Conservation (phyloP, 2,888 invertebrate genomes). For the Dolichopus griseipennis region DNA sequence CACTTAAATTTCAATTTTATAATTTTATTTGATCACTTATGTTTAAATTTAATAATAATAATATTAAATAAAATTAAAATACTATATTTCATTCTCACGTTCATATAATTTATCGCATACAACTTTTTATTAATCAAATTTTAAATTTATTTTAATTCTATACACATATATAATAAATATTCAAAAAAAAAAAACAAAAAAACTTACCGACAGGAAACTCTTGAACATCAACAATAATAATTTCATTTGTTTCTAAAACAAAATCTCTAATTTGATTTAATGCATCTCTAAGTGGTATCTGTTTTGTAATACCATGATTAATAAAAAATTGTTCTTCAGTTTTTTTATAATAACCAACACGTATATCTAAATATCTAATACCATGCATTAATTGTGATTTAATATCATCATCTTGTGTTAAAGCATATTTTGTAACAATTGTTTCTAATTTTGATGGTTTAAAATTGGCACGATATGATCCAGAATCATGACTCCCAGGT, state of each 20-base stretch:
- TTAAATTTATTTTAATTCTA: too few species aligned
- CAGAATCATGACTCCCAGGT: slow-evolving; percentile 65
- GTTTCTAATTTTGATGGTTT: slow-evolving; percentile 38
- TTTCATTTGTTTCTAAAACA: slow-evolving; percentile 50
- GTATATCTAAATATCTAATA: slow-evolving; percentile 52
- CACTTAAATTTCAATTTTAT: too few species aligned
- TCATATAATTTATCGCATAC: too few species aligned
- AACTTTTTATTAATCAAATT: too few species aligned
- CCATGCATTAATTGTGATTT: slow-evolving; percentile 53
- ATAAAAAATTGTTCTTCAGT: slow-evolving; percentile 44
- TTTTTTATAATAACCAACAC: slow-evolving; percentile 47
- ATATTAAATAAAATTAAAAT: too few species aligned
- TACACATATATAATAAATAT: too few species aligned
- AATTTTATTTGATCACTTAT: too few species aligned
- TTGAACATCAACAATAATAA: slow-evolving; percentile 52
- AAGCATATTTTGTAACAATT: slow-evolving; percentile 45
- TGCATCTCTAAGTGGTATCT: slow-evolving; percentile 45
- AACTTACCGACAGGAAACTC: slow-evolving; percentile 50
- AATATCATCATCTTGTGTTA: slow-evolving; percentile 52
- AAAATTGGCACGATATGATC: slow-evolving; percentile 46
- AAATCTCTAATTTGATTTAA: slow-evolving; percentile 49
- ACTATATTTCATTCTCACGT: too few species aligned
- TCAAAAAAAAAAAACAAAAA: neutral
- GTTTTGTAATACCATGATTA: slow-evolving; percentile 49
- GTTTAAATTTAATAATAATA: neutral